phyloP scores from a whole-genome alignment of 2,113 vertebrate species.

The Eulemur macaco region DNA sequence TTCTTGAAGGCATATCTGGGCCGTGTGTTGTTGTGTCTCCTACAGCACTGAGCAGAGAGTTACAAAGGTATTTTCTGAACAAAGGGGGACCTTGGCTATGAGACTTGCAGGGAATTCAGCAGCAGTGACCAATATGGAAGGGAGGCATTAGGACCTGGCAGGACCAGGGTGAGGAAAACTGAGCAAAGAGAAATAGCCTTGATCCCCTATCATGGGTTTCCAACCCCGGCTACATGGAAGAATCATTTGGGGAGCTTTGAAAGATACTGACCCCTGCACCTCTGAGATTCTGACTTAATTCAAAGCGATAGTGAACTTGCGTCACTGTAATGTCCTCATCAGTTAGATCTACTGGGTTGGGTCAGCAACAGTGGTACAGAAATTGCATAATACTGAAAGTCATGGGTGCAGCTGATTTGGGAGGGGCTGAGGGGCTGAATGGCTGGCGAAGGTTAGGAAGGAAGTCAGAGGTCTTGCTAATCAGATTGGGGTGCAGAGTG shows the following conservation, averaged over 20 bases:
- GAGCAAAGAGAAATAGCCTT: background rate
- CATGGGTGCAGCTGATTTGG: background rate
- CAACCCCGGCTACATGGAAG: background rate
- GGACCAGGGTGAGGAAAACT: background rate
- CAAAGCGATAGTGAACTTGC: background rate
- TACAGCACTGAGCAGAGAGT: background rate
- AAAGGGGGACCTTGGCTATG: background rate
- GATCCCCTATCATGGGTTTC: background rate
- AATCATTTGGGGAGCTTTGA: background rate
- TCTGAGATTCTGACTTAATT: background rate
- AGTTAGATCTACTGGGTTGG: background rate
- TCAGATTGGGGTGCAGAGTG: background rate
- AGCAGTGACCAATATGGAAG: background rate
- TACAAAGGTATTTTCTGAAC: background rate
- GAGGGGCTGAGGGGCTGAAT: background rate
- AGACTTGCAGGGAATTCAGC: background rate
- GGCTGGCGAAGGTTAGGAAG: background rate
- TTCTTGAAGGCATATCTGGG: background rate
- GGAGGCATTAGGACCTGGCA: background rate
- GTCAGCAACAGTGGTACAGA: too few relatives aligned
- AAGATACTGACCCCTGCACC: background rate
- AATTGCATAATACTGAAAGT: too few relatives aligned
- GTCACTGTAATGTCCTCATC: too few relatives aligned
- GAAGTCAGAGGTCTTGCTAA: background rate
- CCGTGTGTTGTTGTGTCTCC: background rate